These are phyloP conservation scores for Sitodiplosis mosellana DNA, from an alignment of 1,140 invertebrate genomes.

Conservation along the genomic window DNA sequence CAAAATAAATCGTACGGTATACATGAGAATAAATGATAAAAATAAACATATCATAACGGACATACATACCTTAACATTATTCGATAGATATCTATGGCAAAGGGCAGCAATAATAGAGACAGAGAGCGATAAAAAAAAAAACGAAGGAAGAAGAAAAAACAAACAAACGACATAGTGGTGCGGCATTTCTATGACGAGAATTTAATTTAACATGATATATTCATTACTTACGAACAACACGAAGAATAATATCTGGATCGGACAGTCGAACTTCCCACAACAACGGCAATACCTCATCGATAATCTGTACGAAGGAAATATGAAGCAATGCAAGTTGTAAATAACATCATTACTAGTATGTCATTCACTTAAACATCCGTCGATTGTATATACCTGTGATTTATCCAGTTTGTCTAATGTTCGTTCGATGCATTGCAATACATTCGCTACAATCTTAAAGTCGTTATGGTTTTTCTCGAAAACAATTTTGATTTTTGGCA, in stretches of 20 bases:
- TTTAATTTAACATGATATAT: neutral
- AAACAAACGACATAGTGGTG: neutral
- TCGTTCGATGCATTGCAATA: conserved; percentile 56
- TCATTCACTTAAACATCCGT: neutral
- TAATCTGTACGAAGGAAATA: conserved; percentile 31
- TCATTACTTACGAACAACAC: conserved; percentile 62
- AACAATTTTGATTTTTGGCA: conserved; percentile 73
- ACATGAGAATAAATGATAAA: no score
- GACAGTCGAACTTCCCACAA: conserved; percentile 71
- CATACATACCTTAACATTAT: conserved; percentile 27
- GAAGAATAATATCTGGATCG: conserved; percentile 62
- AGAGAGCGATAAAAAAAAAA: neutral
- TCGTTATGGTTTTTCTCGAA: conserved; percentile 72
- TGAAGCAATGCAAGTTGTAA: neutral
- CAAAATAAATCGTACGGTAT: no score
- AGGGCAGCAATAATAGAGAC: no score
- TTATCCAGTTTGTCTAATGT: conserved; percentile 72
- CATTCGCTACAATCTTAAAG: conserved; percentile 54
- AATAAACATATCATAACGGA: no score
- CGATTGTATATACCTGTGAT: conserved; percentile 29
- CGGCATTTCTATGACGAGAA: neutral
- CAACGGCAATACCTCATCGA: conserved; percentile 82
- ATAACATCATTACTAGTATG: neutral
- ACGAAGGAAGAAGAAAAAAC: neutral
- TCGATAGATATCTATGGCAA: conserved; percentile 71